Evolutionary conservation across 2,113 vertebrate species (phyloP).

Genomic region (Narcine bancroftii): DNA sequence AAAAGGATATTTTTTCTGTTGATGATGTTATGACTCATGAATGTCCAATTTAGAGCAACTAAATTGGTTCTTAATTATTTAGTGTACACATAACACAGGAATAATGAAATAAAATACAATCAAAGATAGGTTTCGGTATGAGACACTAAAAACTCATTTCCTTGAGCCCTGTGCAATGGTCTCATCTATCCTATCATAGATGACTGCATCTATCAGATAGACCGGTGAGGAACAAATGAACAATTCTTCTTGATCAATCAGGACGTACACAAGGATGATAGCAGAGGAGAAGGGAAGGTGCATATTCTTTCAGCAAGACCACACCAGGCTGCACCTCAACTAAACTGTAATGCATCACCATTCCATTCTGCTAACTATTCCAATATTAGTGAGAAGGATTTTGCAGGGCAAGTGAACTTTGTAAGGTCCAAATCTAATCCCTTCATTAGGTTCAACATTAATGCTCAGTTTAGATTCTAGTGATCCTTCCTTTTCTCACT

Average conservation of each 20-base stretch:
- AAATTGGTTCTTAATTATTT: neutral
- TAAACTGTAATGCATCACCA: neutral
- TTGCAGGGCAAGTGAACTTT: neutral
- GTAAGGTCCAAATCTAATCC: neutral
- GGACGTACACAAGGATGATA: neutral
- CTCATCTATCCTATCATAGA: neutral
- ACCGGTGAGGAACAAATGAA: neutral
- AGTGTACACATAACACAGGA: neutral
- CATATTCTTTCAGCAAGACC: neutral
- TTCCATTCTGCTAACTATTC: neutral
- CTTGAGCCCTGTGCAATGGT: neutral
- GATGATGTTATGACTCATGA: too few relatives aligned
- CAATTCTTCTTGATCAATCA: neutral
- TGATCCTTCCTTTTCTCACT: neutral
- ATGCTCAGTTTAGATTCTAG: neutral
- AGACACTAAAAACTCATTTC: neutral
- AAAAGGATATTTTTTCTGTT: neutral
- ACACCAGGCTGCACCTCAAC: neutral
- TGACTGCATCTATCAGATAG: neutral
- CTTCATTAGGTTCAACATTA: neutral
- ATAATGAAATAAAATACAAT: neutral
- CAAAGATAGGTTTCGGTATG: neutral
- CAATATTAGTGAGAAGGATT: neutral
- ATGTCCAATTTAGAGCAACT: too few relatives aligned
- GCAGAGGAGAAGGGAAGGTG: neutral